Evolutionary conservation across 2,113 vertebrate species (phyloP).

Genomic region (Mugil cephalus): DNA sequence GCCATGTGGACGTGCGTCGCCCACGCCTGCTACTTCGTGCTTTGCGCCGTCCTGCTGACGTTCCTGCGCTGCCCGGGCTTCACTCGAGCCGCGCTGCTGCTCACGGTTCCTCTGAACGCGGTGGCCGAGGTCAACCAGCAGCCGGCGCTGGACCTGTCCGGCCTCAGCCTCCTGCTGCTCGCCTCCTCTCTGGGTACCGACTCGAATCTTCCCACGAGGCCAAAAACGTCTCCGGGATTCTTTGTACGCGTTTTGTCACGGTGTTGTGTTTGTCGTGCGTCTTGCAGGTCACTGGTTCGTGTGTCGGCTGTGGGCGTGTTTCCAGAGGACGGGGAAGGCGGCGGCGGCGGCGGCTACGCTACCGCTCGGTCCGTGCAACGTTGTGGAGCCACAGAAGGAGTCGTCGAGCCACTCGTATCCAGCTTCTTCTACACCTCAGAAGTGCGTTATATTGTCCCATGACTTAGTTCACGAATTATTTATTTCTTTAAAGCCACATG

Average conservation of each 20-base stretch:
- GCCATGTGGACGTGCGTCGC: slow-evolving; percentile 82
- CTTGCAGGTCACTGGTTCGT: slow-evolving; percentile 82
- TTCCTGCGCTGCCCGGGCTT: slow-evolving; percentile 81
- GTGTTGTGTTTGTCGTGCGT: neutral
- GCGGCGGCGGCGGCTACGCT: neutral
- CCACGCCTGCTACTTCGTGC: slow-evolving; percentile 77
- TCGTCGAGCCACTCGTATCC: slow-evolving; percentile 7
- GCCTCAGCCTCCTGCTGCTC: slow-evolving; percentile 81
- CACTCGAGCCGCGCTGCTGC: slow-evolving; percentile 77
- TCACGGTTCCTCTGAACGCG: slow-evolving; percentile 80
- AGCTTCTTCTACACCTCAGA: slow-evolving; percentile 82
- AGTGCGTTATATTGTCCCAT: slow-evolving; percentile 66
- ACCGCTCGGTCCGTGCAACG: neutral
- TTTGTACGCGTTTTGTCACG: neutral
- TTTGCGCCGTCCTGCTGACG: slow-evolving; percentile 80
- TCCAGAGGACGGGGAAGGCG: slow-evolving; percentile 20
- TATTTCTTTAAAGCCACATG: no score
- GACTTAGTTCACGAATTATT: no score
- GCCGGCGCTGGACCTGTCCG: slow-evolving; percentile 78
- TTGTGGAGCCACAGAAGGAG: slow-evolving; percentile 37
- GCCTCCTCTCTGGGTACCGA: slow-evolving; percentile 77
- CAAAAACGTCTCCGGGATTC: neutral
- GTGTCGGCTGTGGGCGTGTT: slow-evolving; percentile 19
- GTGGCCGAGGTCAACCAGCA: slow-evolving; percentile 82
- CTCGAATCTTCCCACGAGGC: no score